Evolutionary conservation across 2,888 invertebrate genomes (phyloP).

Genomic region (Chrysolina oricalcia): DNA sequence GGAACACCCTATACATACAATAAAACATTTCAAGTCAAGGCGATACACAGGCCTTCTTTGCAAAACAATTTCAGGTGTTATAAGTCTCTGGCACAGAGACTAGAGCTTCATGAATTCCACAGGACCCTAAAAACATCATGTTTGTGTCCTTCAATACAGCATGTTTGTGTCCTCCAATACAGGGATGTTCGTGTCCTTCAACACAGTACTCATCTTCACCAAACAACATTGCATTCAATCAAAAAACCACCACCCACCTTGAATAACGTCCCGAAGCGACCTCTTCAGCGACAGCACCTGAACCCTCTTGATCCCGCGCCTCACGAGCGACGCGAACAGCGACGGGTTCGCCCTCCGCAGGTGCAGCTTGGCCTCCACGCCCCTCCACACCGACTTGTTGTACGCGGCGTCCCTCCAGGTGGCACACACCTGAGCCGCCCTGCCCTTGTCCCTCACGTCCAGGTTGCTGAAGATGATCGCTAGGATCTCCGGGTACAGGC

Average conservation of each 20-base stretch:
- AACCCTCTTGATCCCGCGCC: slow-evolving; percentile 89
- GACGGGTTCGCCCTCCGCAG: slow-evolving; percentile 87
- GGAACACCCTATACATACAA: too few relatives aligned
- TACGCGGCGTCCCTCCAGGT: slow-evolving; percentile 95
- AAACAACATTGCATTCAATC: background rate
- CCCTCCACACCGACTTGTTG: slow-evolving; percentile 94
- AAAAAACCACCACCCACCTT: slow-evolving; percentile 66
- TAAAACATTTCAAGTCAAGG: too few relatives aligned
- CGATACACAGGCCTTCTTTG: too few relatives aligned
- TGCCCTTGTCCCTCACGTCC: slow-evolving; percentile 90
- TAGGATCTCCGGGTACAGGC: slow-evolving; percentile 93
- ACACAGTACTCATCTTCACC: too few relatives aligned
- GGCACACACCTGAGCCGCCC: slow-evolving; percentile 91
- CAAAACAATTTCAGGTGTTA: too few relatives aligned
- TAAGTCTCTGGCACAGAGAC: too few relatives aligned
- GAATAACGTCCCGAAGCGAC: slow-evolving; percentile 88
- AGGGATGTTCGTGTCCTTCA: too few relatives aligned
- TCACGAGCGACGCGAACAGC: slow-evolving; percentile 88
- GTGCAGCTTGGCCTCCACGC: slow-evolving; percentile 93
- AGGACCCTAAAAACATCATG: background rate
- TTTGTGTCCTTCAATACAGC: too few relatives aligned
- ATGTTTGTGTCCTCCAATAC: too few relatives aligned
- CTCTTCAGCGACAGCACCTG: slow-evolving; percentile 91
- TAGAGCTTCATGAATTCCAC: background rate
- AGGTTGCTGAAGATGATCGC: slow-evolving; percentile 93